Evolutionary conservation across 2,113 vertebrate genomes (phyloP), one percentile per base, ranked within the genome.

Genomic region (Tragulus kanchil): DNA sequence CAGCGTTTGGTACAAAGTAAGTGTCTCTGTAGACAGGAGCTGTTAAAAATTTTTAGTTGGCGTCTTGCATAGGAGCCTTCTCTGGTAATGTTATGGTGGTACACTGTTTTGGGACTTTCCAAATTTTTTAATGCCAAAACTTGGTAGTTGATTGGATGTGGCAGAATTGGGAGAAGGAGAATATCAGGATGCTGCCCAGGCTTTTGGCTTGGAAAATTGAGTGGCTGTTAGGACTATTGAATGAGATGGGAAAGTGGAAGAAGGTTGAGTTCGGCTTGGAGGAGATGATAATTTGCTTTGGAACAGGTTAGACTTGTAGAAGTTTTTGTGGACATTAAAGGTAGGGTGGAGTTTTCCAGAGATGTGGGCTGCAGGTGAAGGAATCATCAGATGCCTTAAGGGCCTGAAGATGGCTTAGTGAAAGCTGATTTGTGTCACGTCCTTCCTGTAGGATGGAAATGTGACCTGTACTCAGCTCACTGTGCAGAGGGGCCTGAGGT

Each of bases 171-270:
- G 71, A 73, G 58, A 84, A 78, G n/a, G 84, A 93, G 48, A 56
- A 71, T 61, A 71, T 85, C 77, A 82, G 71, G 62, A 52, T 85
- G 25, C 45, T 61, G 26, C 77, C 26, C 8, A 65, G 84, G 50
- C 31, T 95, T 95, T 96, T 89, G 54, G 58, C 45, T 93, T 96
- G n/a, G 75, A 64, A 95, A 94, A 83, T n/a, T 73, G 58, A 84
- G 26, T 87, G 65, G 28, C 62, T 61, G 1, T 90, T 88, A 65
- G 59, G 93, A 89, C 45, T 77, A 58, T 77, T 93, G 45, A 42
- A 36, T 89, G 77, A 83, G n/a, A 61, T 84, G 75, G 23, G 71
- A 59, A 71, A 61, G 42, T 56, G 36, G 61, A 82, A 95, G 59
- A 82, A 94, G 89, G 58, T 36, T 36, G 8, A 58, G 16, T 64